phyloP scores from a whole-genome alignment of 2,888 invertebrate species.

The Ceratothoa steindachneri region DNA sequence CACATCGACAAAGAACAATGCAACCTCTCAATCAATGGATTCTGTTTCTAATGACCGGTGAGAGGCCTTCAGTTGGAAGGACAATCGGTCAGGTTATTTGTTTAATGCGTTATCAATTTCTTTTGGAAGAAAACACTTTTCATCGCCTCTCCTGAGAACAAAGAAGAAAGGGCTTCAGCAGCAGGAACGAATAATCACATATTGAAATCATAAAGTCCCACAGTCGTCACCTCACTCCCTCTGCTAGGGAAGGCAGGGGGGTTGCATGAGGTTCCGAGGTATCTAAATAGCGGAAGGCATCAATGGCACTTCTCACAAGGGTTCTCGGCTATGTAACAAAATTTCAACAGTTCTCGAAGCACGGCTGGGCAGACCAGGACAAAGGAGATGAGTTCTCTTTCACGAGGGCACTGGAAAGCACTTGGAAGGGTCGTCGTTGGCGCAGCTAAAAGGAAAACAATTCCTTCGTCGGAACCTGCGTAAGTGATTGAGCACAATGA shows the following conservation, averaged over 20 bases:
- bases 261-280: background rate
- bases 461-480: too few relatives aligned
- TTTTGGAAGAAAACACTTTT: background rate
- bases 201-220: background rate
- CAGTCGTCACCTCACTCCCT: background rate
- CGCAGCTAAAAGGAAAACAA: too few relatives aligned
- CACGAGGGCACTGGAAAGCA: background rate
- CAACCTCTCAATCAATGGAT: background rate
- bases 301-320: background rate
- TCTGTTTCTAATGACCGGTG: background rate
- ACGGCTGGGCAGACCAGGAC: background rate
- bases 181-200: background rate
- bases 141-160: background rate
- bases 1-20: background rate
- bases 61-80: background rate
- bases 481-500: too few relatives aligned
- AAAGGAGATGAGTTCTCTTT: background rate
- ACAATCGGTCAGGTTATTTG: background rate
- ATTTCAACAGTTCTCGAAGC: background rate
- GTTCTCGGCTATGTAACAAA: conserved; percentile 1
- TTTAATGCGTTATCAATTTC: background rate
- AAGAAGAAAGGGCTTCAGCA: background rate
- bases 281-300: background rate
- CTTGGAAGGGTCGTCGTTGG: too few relatives aligned
- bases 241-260: background rate